Evolutionary conservation across 2,888 invertebrate genomes (phyloP).

Genomic region (Pseudanteris insignis): DNA sequence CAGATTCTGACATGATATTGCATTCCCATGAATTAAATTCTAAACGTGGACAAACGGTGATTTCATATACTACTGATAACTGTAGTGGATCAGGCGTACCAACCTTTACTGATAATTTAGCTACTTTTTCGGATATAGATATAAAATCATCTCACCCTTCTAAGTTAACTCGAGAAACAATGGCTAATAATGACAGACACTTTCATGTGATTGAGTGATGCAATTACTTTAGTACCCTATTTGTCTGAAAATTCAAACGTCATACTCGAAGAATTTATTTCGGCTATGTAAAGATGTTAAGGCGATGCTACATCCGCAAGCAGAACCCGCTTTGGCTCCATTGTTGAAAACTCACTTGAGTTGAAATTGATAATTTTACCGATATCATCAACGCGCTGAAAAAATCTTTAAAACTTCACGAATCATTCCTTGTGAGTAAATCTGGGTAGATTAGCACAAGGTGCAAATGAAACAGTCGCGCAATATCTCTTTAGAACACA

Average conservation of each 20-base stretch:
- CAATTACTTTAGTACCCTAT: too few relatives aligned
- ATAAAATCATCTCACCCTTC: too few relatives aligned
- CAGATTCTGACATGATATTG: too few relatives aligned
- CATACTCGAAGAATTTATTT: slow-evolving; percentile 1
- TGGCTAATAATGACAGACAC: too few relatives aligned
- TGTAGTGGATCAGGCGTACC: too few relatives aligned
- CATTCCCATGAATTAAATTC: too few relatives aligned
- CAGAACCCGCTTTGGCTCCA: slow-evolving; percentile 1
- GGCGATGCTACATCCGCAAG: neutral
- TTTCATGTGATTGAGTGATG: too few relatives aligned
- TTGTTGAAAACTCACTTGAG: neutral
- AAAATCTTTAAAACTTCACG: neutral
- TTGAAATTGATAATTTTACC: neutral
- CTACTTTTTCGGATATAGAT: too few relatives aligned
- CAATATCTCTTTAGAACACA: neutral
- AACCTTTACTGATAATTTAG: too few relatives aligned
- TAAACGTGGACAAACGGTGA: too few relatives aligned
- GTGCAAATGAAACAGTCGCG: neutral
- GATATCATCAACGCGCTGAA: neutral
- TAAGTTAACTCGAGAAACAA: too few relatives aligned
- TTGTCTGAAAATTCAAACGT: neutral
- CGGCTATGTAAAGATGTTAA: slow-evolving; percentile 8
- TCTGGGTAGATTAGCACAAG: neutral
- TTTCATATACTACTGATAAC: too few relatives aligned
- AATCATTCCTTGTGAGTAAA: slow-evolving; percentile 4